phyloP scores from a whole-genome alignment of 1,140 invertebrate species.

The Wiebesia pumilae region DNA sequence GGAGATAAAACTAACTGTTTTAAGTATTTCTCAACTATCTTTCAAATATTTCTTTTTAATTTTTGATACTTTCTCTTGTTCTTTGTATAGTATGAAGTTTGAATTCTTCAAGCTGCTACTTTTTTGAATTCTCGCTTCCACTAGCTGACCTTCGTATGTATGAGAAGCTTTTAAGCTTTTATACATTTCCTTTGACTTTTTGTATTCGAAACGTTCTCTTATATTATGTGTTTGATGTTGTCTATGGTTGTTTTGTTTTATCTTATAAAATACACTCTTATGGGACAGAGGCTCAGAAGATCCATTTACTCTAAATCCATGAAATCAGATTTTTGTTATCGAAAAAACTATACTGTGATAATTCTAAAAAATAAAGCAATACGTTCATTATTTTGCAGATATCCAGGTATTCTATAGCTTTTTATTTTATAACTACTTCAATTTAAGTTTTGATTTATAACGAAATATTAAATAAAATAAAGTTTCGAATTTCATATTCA shows the following conservation, averaged over 20 bases:
- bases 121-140: neutral
- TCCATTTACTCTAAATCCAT: neutral
- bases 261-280: neutral
- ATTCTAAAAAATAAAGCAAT: neutral
- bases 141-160: neutral
- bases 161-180: neutral
- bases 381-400: no score
- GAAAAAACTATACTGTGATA: neutral
- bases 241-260: no score
- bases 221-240: neutral
- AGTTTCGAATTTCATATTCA: neutral
- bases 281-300: neutral
- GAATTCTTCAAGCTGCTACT: neutral
- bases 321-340: neutral
- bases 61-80: neutral
- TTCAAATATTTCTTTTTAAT: neutral
- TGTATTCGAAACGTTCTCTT: neutral
- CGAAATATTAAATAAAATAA: neutral
- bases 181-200: neutral
- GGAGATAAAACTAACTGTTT: conserved; percentile 28
- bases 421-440: neutral
- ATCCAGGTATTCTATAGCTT: no score
- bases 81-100: neutral
- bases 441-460: neutral
- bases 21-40: neutral